phyloP scores from a whole-genome alignment of 2,113 vertebrate genomes.

The Perca fluviatilis region DNA sequence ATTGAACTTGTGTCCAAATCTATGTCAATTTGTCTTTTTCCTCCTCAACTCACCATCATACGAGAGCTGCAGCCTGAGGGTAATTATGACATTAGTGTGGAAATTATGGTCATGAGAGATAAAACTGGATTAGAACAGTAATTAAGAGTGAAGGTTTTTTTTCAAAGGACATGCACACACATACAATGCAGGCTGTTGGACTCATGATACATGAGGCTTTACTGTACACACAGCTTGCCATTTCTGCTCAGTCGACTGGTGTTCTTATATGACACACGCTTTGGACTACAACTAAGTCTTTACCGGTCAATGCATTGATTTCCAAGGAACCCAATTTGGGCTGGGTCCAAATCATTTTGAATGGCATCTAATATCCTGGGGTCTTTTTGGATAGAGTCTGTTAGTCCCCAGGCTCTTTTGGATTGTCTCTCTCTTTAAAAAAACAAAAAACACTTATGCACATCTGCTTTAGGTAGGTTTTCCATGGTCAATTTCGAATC shows the following conservation, averaged over 20 bases:
- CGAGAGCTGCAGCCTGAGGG: constrained; percentile 17
- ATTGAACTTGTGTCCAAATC: constrained; percentile 17
- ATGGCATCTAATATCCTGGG: not conserved
- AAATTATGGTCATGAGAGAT: constrained; percentile 38
- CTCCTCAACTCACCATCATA: constrained; percentile 1
- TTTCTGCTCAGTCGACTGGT: not conserved
- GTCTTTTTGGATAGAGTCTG: not conserved
- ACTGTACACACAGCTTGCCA: not conserved
- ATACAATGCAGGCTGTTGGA: not conserved
- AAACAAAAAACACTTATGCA: not conserved
- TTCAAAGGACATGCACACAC: constrained; percentile 20
- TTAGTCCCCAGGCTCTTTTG: no score
- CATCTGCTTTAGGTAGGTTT: not conserved
- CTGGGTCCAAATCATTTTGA: not conserved
- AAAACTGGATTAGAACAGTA: constrained; percentile 23
- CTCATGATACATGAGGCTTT: constrained; percentile 6
- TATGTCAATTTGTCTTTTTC: constrained; percentile 32
- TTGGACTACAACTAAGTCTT: not conserved
- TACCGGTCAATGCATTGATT: not conserved
- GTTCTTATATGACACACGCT: not conserved
- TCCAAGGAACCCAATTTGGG: not conserved
- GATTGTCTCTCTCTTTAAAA: no score
- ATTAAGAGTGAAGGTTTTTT: constrained; percentile 32
- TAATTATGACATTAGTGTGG: constrained; percentile 42
- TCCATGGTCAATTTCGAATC: not conserved